A percentile compares a stretch with the other conserved stretches of the same genome.
Conservation (phyloP, 2,113 vertebrate genomes). For the Pyrgilauda ruficollis region DNA sequence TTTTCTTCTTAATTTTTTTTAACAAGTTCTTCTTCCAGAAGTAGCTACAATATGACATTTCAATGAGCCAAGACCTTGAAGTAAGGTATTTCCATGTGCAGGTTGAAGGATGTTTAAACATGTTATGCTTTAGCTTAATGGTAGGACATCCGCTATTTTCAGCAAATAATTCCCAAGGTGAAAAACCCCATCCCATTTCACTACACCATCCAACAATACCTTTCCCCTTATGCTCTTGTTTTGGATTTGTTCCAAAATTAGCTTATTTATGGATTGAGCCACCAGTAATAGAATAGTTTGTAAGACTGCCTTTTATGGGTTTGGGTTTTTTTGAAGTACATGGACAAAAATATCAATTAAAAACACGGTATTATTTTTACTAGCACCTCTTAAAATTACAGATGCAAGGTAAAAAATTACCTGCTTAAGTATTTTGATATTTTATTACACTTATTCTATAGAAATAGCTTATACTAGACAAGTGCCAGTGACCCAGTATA, state of each 20-base stretch:
- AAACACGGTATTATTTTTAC: not conserved
- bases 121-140: constrained; percentile 64
- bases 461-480: not conserved
- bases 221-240: constrained; percentile 60
- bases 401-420: not conserved
- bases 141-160: constrained; percentile 77
- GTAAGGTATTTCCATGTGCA: constrained; percentile 58
- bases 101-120: constrained; percentile 76
- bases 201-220: constrained; percentile 69
- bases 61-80: constrained; percentile 55
- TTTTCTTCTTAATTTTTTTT: not conserved
- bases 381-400: not conserved
- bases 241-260: constrained; percentile 72
- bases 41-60: constrained; percentile 22
- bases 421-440: not conserved
- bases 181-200: constrained; percentile 63
- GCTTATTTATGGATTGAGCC: constrained; percentile 68
- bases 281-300: constrained; percentile 53
- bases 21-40: not conserved
- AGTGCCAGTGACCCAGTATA: not conserved
- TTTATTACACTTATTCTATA: not conserved
- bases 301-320: constrained; percentile 33
- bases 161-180: constrained; percentile 74
- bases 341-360: not conserved
- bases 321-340: not conserved